Evolutionary conservation across 2,797 vertebrate species (phyloP).

Genomic region (Pteropus rufus): DNA sequence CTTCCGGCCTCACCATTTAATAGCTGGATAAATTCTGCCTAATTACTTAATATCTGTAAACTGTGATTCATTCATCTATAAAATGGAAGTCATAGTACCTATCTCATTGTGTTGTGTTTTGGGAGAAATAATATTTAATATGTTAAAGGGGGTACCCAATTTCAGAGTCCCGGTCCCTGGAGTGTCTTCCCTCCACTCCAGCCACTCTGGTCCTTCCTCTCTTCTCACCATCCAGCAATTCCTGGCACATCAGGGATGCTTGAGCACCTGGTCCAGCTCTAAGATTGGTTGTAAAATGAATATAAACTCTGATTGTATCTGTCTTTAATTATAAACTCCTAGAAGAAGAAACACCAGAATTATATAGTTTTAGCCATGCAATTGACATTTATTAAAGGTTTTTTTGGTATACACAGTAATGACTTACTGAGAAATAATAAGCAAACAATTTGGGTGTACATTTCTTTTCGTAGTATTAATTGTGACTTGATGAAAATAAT

Average conservation of each 20-base stretch:
- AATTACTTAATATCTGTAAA: background rate
- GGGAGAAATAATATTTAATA: background rate
- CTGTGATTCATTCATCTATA: background rate
- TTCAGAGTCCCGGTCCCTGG: background rate
- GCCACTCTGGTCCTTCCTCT: background rate
- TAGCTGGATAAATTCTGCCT: background rate
- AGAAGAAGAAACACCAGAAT: background rate
- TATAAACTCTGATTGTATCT: constrained; percentile 18
- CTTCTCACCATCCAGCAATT: background rate
- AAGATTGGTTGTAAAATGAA: constrained; percentile 6
- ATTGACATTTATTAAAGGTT: constrained; percentile 26
- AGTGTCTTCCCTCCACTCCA: background rate
- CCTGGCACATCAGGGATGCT: background rate
- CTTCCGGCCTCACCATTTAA: background rate
- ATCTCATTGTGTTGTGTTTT: background rate
- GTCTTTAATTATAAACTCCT: constrained; percentile 26
- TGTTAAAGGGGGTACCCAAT: background rate
- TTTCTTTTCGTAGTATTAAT: background rate
- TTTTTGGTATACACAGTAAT: constrained; percentile 24
- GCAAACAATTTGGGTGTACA: background rate
- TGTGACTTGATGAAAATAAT: background rate
- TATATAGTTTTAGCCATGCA: constrained; percentile 4
- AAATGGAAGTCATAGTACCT: background rate
- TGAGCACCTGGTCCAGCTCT: background rate
- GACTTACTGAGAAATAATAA: constrained; percentile 5